Base-by-base conservation (phyloP, 2,888 invertebrate genomes). In the Dolichopus griseipennis region DNA sequence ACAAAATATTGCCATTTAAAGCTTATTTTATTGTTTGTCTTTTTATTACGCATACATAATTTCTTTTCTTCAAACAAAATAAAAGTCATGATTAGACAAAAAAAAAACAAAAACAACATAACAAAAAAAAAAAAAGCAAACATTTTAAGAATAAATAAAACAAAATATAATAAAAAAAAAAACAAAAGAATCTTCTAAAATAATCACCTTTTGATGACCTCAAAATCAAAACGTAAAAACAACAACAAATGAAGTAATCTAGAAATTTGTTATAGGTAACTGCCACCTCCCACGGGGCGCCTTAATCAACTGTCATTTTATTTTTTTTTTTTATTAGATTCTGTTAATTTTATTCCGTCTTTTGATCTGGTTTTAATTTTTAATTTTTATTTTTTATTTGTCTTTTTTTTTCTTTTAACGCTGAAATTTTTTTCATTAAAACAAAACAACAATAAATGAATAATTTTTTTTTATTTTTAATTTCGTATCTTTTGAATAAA, bases 241-340 rank as follows among this genome's bases (percentile, higher is more conserved):
- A 15, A 15, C 8, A 41, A 12, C 52, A n/a, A 52, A n/a, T 18
- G 15, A 52, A 52, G 6, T 12, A 52, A 52, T 18, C 15, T 18
- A 52, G 15, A 52, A 12, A 52, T 52, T 52, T 18, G 52, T 52
- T 52, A 52, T 52, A 52, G 52, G 52, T 52, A 52, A 52, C 52
- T 52, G 52, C 52, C 52, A 15, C 52, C 52, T 52, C 52, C 52
- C 52, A 52, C 52, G 52, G 52, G 52, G 52, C 52, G 52, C 52
- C 52, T 52, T 18, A 52, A 52, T 52, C 52, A 52, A 52, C 52
- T 15, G n/a, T 52, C 52, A 52, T 52, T 52, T 52, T 52, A 6
- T 41, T 41, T 6, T 41, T 41, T 41, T 41, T 41, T 41, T 15
- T 12, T 15, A 41, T 41, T 27, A 27, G 27, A 27, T 27, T 27